Base-by-base conservation (phyloP, 2,888 invertebrate species). In the Rhamphomyia laevipes region DNA sequence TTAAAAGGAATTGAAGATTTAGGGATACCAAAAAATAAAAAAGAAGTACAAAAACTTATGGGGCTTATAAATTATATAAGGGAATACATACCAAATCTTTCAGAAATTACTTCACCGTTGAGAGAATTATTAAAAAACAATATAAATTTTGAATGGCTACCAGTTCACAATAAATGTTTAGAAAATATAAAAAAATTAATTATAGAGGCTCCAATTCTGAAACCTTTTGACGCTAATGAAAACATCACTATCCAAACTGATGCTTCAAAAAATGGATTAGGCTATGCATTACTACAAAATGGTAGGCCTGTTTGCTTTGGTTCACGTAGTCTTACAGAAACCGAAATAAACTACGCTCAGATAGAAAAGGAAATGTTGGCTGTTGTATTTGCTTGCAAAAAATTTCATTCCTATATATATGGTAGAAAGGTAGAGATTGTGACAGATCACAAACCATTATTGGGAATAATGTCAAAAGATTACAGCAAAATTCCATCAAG, bases 261-360 rank as follows among this genome's bases (percentile, higher is more conserved):
- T 51, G 51, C 52, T 16, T 53, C 50, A 30, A 51, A 51, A 42
- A 48, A 54, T 48, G 55, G 55, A 17, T 16, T 57, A 16, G 57
- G 57, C 4, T 48, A 51, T 37, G 49, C 46, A 1, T 33, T 56
- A 11, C 37, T 53, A 10, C 51, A 55, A 46, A 31, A 49, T 11
- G 48, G 48, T 6, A 47, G 37, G 7, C 53, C 51, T 11, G 42
- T 57, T 2, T 51, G 55, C 1, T 61, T 57, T 54, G 58, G 57
- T 30, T 62, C 62, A 3, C 50, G 59, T 38, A 54, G 54, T 17
- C 49, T 61, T 17, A 58, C 58, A 10, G 57, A 57, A 30, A 58
- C 51, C 35, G 59, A 64, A 53, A 51, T 57, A 46, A 46, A 53
- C 48, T 53, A 52, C 53, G 42, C 56, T n/a, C 56, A 51, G 15